Percentiles rank a stretch among this genome's conserved stretches.
phyloP scores from a whole-genome alignment of 2,888 invertebrate species.

The Eumacrocentrus americanus region DNA sequence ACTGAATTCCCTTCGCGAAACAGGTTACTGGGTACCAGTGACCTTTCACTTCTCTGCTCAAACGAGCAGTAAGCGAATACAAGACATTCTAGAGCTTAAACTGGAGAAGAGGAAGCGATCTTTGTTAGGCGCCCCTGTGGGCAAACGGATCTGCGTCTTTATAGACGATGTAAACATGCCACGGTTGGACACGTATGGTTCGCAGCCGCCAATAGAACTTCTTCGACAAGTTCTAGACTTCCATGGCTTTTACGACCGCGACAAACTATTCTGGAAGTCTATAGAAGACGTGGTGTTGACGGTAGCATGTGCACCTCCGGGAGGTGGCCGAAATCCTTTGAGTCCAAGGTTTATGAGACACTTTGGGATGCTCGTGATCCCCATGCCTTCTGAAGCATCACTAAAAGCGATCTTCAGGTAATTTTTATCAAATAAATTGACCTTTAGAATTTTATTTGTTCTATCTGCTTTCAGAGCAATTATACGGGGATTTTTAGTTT shows the following conservation, averaged over 20 bases:
- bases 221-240: constrained; percentile 80
- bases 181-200: constrained; percentile 82
- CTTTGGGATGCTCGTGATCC: constrained; percentile 84
- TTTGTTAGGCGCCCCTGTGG: constrained; percentile 80
- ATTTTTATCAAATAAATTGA: constrained; percentile 13
- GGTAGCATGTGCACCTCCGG: constrained; percentile 88
- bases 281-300: constrained; percentile 83
- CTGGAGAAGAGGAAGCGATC: constrained; percentile 82
- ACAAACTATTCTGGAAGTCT: constrained; percentile 87
- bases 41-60: constrained; percentile 91
- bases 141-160: constrained; percentile 83
- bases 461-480: constrained; percentile 65
- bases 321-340: constrained; percentile 86
- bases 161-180: constrained; percentile 96
- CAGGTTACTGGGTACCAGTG: constrained; percentile 73
- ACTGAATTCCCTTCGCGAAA: constrained; percentile 69
- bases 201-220: constrained; percentile 90
- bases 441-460: neutral
- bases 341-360: constrained; percentile 86
- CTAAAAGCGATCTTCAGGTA: constrained; percentile 77
- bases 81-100: constrained; percentile 85
- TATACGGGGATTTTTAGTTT: constrained; percentile 73
- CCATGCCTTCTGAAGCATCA: constrained; percentile 78
- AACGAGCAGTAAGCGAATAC: constrained; percentile 82
- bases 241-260: constrained; percentile 84